Evolutionary conservation across 35 echinoderm and acorn worm genomes (phyloP).

Genomic region (Stichopus chloronotus): DNA sequence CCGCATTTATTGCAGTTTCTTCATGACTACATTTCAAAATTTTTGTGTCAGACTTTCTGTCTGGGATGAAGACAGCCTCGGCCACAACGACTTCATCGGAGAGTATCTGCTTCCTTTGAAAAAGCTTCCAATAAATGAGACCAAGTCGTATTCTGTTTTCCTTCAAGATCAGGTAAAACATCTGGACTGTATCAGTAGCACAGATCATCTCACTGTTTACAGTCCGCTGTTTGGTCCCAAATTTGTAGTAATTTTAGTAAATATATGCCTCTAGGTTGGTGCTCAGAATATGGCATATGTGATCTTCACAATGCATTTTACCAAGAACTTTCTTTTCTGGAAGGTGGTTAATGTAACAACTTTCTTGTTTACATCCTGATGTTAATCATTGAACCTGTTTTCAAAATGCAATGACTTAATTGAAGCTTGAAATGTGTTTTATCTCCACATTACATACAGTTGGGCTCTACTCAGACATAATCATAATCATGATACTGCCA

Average conservation of each 20-base stretch:
- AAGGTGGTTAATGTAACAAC: too few relatives aligned
- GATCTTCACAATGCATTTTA: too few relatives aligned
- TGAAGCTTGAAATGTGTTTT: too few relatives aligned
- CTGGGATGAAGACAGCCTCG: constrained; percentile 63
- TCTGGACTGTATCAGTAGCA: not conserved
- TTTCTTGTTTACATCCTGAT: too few relatives aligned
- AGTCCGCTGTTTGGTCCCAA: not conserved
- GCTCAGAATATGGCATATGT: not conserved
- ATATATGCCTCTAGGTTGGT: not conserved
- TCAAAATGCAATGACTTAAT: too few relatives aligned
- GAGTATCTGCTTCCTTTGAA: constrained; percentile 58
- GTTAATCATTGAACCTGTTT: too few relatives aligned
- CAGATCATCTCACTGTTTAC: not conserved
- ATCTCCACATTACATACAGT: too few relatives aligned
- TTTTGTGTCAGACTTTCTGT: constrained; percentile 53
- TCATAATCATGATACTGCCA: too few relatives aligned
- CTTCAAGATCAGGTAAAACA: constrained; percentile 41
- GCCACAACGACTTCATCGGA: constrained; percentile 71
- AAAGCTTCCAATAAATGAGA: constrained; percentile 33
- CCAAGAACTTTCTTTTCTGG: too few relatives aligned
- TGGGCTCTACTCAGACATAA: too few relatives aligned
- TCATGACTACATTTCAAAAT: constrained; percentile 1
- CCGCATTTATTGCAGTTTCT: not conserved
- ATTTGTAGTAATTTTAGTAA: not conserved
- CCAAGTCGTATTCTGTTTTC: constrained; percentile 52